phyloP scores from a whole-genome alignment of 2,797 vertebrate genomes.

The Amblyopsis hoosieri region DNA sequence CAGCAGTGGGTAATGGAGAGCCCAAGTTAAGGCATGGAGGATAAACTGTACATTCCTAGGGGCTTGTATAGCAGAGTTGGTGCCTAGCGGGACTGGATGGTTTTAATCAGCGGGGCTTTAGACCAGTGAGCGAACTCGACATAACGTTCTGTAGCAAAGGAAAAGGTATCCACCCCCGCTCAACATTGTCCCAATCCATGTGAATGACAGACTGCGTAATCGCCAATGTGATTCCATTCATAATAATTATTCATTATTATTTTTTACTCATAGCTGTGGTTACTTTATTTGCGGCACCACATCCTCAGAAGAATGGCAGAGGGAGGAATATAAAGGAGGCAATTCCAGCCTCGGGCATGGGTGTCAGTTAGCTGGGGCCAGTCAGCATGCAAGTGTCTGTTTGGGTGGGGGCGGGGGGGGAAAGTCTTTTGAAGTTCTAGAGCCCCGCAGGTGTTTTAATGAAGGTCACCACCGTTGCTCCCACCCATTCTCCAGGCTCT shows the following conservation, averaged over 20 bases:
- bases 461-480: slow-evolving; percentile 67
- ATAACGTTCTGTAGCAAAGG: slow-evolving; percentile 29
- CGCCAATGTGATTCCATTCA: neutral
- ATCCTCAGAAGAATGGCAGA: slow-evolving; percentile 8
- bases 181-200: no score
- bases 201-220: no score
- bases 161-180: slow-evolving; percentile 9
- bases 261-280: slow-evolving; percentile 14
- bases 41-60: slow-evolving; percentile 69
- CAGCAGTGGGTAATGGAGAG: slow-evolving; percentile 65
- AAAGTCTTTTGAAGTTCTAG: slow-evolving; percentile 73
- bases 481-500: slow-evolving; percentile 54
- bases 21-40: slow-evolving; percentile 64
- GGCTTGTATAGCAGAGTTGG: slow-evolving; percentile 59
- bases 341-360: slow-evolving; percentile 58
- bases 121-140: slow-evolving; percentile 52
- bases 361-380: slow-evolving; percentile 69
- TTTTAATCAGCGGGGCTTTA: slow-evolving; percentile 66
- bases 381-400: slow-evolving; percentile 69
- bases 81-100: slow-evolving; percentile 67
- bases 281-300: neutral
- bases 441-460: slow-evolving; percentile 76
- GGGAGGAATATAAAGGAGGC: slow-evolving; percentile 35
- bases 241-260: slow-evolving; percentile 35
- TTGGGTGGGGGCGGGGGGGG: slow-evolving; percentile 43